These are phyloP conservation scores for Iphiclides podalirius DNA, from an alignment of 2,888 invertebrate species.

Conservation along the genomic window DNA sequence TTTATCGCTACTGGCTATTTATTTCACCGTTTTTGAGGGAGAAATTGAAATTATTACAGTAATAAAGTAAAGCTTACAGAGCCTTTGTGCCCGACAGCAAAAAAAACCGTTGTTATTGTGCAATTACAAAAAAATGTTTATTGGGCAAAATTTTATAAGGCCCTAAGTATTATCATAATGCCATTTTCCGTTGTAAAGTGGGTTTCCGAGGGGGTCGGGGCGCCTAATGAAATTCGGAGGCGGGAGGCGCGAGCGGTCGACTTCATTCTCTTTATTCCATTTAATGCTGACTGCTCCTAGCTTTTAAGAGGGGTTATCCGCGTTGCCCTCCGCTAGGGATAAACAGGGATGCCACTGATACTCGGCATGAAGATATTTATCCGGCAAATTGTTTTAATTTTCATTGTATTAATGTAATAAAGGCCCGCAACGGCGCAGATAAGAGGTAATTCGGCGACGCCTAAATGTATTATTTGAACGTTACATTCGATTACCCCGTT, in stretches of 20 bases:
- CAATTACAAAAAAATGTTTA: conserved; percentile 74
- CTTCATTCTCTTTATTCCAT: conserved; percentile 79
- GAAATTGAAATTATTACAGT: conserved; percentile 24
- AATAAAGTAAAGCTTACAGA: conserved; percentile 40
- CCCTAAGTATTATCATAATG: conserved; percentile 76
- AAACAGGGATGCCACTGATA: conserved; percentile 77
- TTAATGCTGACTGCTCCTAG: conserved; percentile 80
- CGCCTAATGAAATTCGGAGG: conserved; percentile 76
- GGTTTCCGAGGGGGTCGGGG: conserved; percentile 64
- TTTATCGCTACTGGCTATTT: neutral
- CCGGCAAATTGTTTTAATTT: conserved; percentile 81
- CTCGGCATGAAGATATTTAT: conserved; percentile 77
- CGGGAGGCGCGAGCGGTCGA: conserved; percentile 64
- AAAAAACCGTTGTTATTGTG: conserved; percentile 55
- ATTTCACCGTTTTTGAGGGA: neutral
- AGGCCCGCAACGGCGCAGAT: conserved; percentile 71
- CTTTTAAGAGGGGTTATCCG: conserved; percentile 80
- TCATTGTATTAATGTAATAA: conserved; percentile 79
- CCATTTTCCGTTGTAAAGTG: conserved; percentile 77
- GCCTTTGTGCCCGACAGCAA: conserved; percentile 23
- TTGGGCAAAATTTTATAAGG: conserved; percentile 74
- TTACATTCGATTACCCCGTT: conserved; percentile 51
- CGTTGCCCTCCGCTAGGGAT: conserved; percentile 75
- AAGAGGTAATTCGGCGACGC: conserved; percentile 63
- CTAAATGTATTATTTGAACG: conserved; percentile 54